Evolutionary conservation across 2,113 vertebrate genomes (phyloP), one percentile per base, ranked within the genome.

Genomic region (Syrmaticus mikado): DNA sequence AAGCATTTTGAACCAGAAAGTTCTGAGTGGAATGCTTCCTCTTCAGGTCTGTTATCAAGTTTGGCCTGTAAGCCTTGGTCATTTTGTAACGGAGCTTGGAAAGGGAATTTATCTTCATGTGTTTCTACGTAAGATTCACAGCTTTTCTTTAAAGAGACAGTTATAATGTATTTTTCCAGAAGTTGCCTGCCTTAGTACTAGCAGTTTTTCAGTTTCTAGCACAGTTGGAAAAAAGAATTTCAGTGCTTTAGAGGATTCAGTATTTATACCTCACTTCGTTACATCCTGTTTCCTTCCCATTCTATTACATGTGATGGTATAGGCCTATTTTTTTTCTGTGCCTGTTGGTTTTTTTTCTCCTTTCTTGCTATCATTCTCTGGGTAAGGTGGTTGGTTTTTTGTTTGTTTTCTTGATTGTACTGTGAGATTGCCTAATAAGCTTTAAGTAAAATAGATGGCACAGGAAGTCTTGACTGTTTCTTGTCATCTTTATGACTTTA

Each of bases 401-500:
- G 17, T 55, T 55, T 32, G 25, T 57, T 58, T 58, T 58, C 55
- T 32, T 58, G 30, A 22, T 46, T 61, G 45, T 93, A 62, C 89
- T 55, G n/a, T 85, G 91, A 96, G 71, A 61, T 65, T 90, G 90
- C 65, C 76, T 87, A 66, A 36, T 70, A 74, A 83, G 90, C 71
- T 85, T 96, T 81, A 94, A 89, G 89, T 95, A 82, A 95, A 93
- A 71, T 58, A 53, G 93, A 22, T 92, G 70, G 66, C 79, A 62
- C 67, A 83, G 5, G 62, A 89, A 92, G 60, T 93, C 50, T 85
- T 90, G 81, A 88, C 87, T 65, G 77, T 92, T 89, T 93, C 77
- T 94, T 13, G 13, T 95, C 87, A 89, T 85, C 86, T 92, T 92
- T 87, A 84, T 94, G 96, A 96, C 96, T 97, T 95, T 96, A 90